Evolutionary conservation across 2,797 vertebrate genomes (phyloP).

Genomic region (Staurois parvus): DNA sequence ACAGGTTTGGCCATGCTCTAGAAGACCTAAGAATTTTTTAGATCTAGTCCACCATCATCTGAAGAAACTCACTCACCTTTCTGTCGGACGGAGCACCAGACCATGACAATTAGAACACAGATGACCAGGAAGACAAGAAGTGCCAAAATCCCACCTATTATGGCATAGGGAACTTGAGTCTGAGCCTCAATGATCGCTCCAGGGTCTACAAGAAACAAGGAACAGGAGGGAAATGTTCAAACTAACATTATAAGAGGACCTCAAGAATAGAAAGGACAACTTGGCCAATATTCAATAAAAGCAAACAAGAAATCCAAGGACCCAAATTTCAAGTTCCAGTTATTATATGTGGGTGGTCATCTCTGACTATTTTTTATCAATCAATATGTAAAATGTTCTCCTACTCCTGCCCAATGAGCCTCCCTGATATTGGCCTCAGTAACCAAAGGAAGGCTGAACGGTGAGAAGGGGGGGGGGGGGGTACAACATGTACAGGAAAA

Average conservation of each 20-base stretch:
- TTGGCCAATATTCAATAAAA: neutral
- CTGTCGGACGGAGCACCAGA: conserved; percentile 93
- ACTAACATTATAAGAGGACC: too few relatives aligned
- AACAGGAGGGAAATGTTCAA: conserved; percentile 15
- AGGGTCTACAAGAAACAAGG: conserved; percentile 77
- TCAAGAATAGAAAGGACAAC: neutral
- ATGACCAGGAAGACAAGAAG: conserved; percentile 91
- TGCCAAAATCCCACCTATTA: conserved; percentile 89
- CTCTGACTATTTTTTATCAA: too few relatives aligned
- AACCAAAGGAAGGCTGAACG: too few relatives aligned
- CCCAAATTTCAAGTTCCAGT: too few relatives aligned
- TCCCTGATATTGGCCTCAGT: too few relatives aligned
- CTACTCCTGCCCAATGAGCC: too few relatives aligned
- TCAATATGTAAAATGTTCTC: too few relatives aligned
- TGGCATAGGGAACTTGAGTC: conserved; percentile 88
- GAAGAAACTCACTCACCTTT: conserved; percentile 81
- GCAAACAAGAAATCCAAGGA: neutral
- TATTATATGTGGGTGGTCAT: too few relatives aligned
- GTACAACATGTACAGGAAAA: too few relatives aligned
- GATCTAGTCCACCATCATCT: neutral
- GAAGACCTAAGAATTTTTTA: too few relatives aligned
- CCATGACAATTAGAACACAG: conserved; percentile 90
- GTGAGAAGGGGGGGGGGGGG: too few relatives aligned
- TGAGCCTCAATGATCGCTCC: conserved; percentile 89
- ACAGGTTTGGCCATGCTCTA: too few relatives aligned